Evolutionary conservation across 2,797 vertebrate species (phyloP).

Genomic region (Clarias pachynema): DNA sequence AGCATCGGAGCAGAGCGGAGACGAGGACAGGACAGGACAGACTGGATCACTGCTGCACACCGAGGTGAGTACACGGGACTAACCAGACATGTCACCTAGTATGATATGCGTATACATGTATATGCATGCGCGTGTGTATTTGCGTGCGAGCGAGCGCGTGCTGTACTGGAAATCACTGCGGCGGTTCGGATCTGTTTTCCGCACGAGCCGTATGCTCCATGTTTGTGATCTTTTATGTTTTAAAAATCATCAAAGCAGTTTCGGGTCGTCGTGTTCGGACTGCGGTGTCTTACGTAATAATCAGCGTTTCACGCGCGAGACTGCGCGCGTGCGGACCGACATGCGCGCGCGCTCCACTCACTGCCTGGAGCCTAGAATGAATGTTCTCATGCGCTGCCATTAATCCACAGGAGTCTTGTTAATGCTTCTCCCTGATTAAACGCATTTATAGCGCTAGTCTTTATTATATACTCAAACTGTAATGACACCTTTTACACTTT

Average conservation of each 20-base stretch:
- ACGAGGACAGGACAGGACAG: not conserved
- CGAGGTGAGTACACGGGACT: not conserved
- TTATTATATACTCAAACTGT: not conserved
- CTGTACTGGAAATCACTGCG: constrained; percentile 14
- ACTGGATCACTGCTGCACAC: not conserved
- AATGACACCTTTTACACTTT: not conserved
- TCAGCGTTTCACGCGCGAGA: not conserved
- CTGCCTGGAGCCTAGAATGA: not conserved
- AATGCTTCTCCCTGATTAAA: not conserved
- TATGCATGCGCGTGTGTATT: not conserved
- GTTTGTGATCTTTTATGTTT: not conserved
- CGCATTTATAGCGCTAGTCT: not conserved
- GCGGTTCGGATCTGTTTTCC: not conserved
- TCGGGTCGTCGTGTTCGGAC: not conserved
- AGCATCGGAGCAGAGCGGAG: not conserved
- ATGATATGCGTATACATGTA: not conserved
- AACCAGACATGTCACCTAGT: not conserved
- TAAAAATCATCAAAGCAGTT: not conserved
- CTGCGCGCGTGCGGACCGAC: not conserved
- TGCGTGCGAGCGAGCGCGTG: not conserved
- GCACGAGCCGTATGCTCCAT: not conserved
- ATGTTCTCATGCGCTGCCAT: not conserved
- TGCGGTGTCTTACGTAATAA: constrained; percentile 3
- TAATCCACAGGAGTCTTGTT: not conserved
- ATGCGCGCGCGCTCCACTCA: not conserved